Conservation (phyloP, 2,113 vertebrate species). For the Vidua macroura region DNA sequence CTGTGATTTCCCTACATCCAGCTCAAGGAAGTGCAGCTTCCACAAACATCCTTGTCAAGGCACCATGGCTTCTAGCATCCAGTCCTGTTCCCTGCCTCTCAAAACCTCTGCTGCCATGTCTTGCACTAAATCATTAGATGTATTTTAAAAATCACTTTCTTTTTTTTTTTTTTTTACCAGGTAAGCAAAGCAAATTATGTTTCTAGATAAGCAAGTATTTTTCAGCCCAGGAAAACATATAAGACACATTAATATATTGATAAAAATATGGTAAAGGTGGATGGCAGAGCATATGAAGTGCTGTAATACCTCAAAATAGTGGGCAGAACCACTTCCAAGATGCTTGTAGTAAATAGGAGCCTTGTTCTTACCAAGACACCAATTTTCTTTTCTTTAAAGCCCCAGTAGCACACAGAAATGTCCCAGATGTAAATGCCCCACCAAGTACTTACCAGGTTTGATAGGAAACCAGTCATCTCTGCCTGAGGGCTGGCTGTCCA, state of each 20-base stretch:
- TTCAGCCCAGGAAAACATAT: neutral
- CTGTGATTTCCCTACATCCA: neutral
- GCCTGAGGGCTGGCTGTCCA: neutral
- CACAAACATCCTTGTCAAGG: neutral
- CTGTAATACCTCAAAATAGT: neutral
- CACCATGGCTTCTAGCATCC: neutral
- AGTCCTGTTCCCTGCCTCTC: neutral
- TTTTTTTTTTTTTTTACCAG: neutral
- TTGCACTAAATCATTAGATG: neutral
- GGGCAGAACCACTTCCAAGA: neutral
- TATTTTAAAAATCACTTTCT: neutral
- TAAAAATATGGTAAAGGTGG: neutral
- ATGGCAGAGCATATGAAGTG: neutral
- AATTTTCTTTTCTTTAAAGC: neutral
- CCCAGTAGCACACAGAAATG: neutral
- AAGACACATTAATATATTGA: neutral
- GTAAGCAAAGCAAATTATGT: neutral
- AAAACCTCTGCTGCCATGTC: neutral
- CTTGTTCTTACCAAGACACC: neutral
- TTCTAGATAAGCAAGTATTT: neutral
- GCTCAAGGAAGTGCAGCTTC: neutral
- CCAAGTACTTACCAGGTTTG: slow-evolving; percentile 35
- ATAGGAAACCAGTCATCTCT: slow-evolving; percentile 24
- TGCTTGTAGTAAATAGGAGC: neutral
- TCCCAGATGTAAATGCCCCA: neutral